phyloP scores from a whole-genome alignment of 2,113 vertebrate genomes.

The Erythrocercus mccallii region DNA sequence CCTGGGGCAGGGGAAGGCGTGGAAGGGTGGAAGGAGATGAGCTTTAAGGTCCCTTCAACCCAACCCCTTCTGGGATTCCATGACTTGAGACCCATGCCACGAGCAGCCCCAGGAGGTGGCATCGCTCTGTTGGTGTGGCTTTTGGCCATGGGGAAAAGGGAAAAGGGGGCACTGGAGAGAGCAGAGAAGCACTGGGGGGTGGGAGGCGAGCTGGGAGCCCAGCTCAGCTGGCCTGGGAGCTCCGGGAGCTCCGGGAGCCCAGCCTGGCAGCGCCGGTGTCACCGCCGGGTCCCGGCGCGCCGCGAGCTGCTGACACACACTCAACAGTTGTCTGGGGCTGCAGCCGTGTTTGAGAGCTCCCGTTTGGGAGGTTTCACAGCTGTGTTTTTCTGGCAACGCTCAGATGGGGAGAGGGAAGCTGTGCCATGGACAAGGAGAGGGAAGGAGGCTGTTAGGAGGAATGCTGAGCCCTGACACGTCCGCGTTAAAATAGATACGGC shows the following conservation, averaged over 20 bases:
- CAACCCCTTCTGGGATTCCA: background rate
- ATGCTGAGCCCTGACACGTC: background rate
- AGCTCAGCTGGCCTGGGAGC: background rate
- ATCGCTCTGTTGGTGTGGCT: fast-evolving
- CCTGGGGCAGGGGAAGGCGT: background rate
- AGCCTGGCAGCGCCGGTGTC: background rate
- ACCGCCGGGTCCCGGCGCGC: background rate
- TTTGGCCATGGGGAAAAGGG: background rate
- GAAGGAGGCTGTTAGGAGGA: background rate
- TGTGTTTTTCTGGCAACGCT: background rate
- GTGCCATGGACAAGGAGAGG: background rate
- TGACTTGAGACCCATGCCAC: background rate
- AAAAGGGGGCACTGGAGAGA: background rate
- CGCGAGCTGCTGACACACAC: background rate
- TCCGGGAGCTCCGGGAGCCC: fast-evolving
- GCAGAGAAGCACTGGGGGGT: background rate
- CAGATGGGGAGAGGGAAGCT: background rate
- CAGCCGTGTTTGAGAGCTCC: background rate
- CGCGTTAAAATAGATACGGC: background rate
- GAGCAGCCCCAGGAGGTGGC: fast-evolving
- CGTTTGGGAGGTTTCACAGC: background rate
- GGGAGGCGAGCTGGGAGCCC: background rate
- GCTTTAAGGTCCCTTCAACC: background rate
- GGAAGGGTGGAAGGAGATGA: background rate
- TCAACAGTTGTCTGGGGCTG: background rate